Conservation (phyloP, 1,140 invertebrate genomes). For the Dendrolimus kikuchii region DNA sequence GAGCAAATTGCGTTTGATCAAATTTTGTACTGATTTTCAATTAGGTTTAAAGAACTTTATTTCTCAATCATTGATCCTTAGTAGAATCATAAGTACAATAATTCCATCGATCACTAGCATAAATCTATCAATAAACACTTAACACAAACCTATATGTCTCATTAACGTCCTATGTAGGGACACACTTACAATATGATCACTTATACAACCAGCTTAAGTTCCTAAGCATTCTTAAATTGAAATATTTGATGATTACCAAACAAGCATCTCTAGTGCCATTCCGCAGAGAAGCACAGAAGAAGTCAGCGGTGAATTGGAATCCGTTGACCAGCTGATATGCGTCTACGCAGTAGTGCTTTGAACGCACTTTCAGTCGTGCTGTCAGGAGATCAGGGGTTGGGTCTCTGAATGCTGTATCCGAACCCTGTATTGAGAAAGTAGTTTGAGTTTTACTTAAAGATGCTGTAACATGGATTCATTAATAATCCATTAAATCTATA, state of each 20-base stretch:
- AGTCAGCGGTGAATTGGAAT: slow-evolving; percentile 49
- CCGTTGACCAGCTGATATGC: slow-evolving; percentile 59
- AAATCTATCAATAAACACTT: no score
- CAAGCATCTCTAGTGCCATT: slow-evolving; percentile 59
- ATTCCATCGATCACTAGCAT: no score
- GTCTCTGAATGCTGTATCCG: slow-evolving; percentile 45
- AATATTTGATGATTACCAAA: slow-evolving; percentile 33
- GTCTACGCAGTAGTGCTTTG: slow-evolving; percentile 43
- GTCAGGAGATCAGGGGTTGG: slow-evolving; percentile 40
- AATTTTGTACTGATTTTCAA: no score
- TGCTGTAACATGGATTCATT: no score
- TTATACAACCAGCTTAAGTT: no score
- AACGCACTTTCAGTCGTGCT: slow-evolving; percentile 49
- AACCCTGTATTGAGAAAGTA: slow-evolving; percentile 23
- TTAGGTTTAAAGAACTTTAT: no score
- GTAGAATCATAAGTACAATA: no score
- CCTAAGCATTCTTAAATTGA: background rate
- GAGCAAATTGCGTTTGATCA: background rate
- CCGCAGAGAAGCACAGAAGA: slow-evolving; percentile 58
- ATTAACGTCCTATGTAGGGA: no score
- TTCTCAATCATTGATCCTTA: no score
- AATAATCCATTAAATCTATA: no score
- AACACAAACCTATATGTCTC: no score
- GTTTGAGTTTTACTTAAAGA: background rate
- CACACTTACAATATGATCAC: no score